Base-by-base conservation (phyloP, 2,888 invertebrate species). In the Aporophyla lueneburgensis region DNA sequence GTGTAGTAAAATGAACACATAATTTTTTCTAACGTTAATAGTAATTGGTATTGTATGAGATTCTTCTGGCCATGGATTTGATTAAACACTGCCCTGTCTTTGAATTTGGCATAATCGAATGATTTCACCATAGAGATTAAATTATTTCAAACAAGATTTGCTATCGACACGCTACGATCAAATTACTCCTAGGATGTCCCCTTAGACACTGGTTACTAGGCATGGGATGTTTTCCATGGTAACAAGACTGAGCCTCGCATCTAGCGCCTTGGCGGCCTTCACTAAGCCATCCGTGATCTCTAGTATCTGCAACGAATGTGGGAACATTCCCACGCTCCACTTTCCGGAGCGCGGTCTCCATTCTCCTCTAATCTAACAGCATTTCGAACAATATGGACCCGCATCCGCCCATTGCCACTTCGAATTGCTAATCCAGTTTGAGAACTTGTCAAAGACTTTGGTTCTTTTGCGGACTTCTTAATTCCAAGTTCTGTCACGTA, bases 401-500 rank as follows among this genome's bases (percentile, higher is more conserved):
- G 21, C 56, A 24, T 54, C 54, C 59, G 43, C 19, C 19, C 54
- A 67, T 81, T 67, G 14, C 24, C 43, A 33, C 62, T 58, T 63
- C 49, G 43, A 76, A 66, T 76, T 76, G 19, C 56, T 76, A 78
- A 78, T 72, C 65, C 46, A 33, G 51, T 83, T 72, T 59, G n/a
- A 10, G 33, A 69, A 69, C 61, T 80, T 70, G 43, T 49, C 10
- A 24, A 46, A 69, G 61, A 66, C 65, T 76, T 74, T 40, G n/a
- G 10, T 72, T 69, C 46, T 66, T 62, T 49, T 51, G 7, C 43
- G 6, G 46, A 62, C n/a, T 74, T 71, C 49, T 49, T 59, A 63
- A 75, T 83, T 71, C 53, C 12, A 33, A 72, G 40, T 76, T 71
- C 7, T 24, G 62, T 76, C 74, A 80, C 71, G 68, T 80, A 80